phyloP scores from a whole-genome alignment of 2,113 vertebrate species.

The Tragelaphus buxtoni region DNA sequence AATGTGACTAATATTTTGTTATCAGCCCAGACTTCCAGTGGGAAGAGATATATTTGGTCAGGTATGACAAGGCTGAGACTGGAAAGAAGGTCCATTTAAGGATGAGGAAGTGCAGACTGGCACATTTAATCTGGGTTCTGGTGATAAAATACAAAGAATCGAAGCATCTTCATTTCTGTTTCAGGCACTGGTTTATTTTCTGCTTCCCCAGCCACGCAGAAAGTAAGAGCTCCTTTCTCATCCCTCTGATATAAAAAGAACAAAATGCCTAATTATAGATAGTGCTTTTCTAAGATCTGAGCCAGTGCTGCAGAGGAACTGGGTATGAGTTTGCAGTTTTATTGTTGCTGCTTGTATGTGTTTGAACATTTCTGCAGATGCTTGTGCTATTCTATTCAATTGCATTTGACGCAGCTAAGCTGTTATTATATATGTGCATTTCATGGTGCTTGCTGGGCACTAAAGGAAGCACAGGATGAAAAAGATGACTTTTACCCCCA shows the following conservation, averaged over 20 bases:
- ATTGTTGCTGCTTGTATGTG: conserved; percentile 22
- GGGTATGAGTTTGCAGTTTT: conserved; percentile 56
- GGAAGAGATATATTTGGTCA: not conserved
- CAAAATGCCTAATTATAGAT: conserved; percentile 64
- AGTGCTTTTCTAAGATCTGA: conserved; percentile 24
- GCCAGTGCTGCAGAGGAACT: not conserved
- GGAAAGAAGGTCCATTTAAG: not conserved
- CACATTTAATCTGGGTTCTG: not conserved
- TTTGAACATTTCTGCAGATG: conserved; percentile 31
- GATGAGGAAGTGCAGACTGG: not conserved
- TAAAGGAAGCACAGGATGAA: not conserved
- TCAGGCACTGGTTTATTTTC: conserved; percentile 53
- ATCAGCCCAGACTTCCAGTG: not conserved
- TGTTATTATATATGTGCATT: not conserved
- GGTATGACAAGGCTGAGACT: not conserved
- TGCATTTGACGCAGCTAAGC: conserved; percentile 11
- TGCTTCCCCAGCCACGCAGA: conserved; percentile 44
- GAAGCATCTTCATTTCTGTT: conserved; percentile 37
- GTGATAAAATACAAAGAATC: not conserved
- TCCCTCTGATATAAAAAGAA: conserved; percentile 64
- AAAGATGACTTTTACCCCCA: conserved; percentile 18
- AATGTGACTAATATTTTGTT: not conserved
- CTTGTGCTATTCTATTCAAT: not conserved
- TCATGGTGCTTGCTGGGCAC: not conserved
- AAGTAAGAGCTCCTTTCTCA: conserved; percentile 41